phyloP scores from a whole-genome alignment of 2,888 invertebrate species.

The Drosophila subsilvestris region DNA sequence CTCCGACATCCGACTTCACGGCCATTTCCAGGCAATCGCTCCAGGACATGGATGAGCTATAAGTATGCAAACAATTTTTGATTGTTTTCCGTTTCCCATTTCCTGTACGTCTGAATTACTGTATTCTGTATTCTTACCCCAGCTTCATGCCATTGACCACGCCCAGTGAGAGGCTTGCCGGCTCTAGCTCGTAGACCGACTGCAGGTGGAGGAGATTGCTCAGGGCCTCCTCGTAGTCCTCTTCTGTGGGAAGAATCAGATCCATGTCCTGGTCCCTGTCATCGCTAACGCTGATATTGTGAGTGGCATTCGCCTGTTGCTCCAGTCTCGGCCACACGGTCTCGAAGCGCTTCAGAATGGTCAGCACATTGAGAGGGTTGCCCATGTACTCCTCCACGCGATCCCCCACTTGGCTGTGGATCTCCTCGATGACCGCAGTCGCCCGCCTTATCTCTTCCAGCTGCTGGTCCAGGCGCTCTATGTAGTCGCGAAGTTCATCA shows the following conservation, averaged over 20 bases:
- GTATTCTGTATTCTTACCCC: slow-evolving; percentile 54
- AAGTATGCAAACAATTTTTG: slow-evolving; percentile 34
- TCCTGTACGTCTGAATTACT: neutral
- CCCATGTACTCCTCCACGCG: slow-evolving; percentile 85
- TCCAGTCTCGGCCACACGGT: slow-evolving; percentile 90
- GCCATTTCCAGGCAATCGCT: slow-evolving; percentile 81
- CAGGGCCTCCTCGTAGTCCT: slow-evolving; percentile 74
- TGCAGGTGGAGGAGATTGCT: slow-evolving; percentile 85
- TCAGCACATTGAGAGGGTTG: slow-evolving; percentile 96
- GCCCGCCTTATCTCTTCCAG: slow-evolving; percentile 65
- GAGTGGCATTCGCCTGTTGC: slow-evolving; percentile 83
- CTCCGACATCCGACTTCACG: slow-evolving; percentile 67
- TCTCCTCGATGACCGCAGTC: slow-evolving; percentile 59
- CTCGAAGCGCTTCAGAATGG: slow-evolving; percentile 95
- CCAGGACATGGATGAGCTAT: slow-evolving; percentile 80
- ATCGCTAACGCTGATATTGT: slow-evolving; percentile 42
- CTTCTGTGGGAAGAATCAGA: slow-evolving; percentile 70
- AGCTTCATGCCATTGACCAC: slow-evolving; percentile 83
- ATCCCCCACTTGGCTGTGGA: slow-evolving; percentile 63
- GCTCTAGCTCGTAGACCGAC: slow-evolving; percentile 87
- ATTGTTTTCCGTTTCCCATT: slow-evolving; percentile 37
- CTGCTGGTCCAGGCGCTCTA: slow-evolving; percentile 64
- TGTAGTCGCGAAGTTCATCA: slow-evolving; percentile 70
- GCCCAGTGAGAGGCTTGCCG: slow-evolving; percentile 86
- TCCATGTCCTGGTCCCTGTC: slow-evolving; percentile 17